Base-by-base conservation (phyloP, 1,140 invertebrate species). In the Sitophilus oryzae region DNA sequence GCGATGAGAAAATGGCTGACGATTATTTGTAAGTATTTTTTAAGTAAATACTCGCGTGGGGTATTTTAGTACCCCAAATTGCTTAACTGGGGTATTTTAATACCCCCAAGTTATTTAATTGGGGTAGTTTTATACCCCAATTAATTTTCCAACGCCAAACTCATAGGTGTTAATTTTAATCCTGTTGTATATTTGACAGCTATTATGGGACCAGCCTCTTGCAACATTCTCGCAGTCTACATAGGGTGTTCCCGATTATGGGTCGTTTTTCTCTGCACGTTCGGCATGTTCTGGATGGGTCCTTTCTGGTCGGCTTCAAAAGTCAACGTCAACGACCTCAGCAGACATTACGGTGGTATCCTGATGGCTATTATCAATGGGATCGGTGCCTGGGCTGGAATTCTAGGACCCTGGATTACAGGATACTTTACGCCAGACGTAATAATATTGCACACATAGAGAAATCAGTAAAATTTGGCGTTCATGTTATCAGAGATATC, bases 211-310 rank as follows among this genome's bases (percentile, higher is more conserved):
- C 55, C 55, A 9, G 19, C 47, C 15, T 9, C 30, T 3, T 22
- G 47, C 10, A 14, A 43, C 2, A n/a, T 57, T 10, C 0, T 40
- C 5, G 18, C 48, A 1, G 55, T 44, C 2, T 45, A 57, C 22
- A 15, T 51, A 2, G 55, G 55, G 1, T 57, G 55, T 34, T 50
- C 16, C 19, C 34, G 55, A 46, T 4, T 18, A n/a, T 20, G 8
- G 5, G 44, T 35, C 23, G 22, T 46, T 18, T 30, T 46, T 46
- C 16, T 46, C 1, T 30, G 16, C 22, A 35, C 30, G 14, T 46
- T 46, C 14, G 44, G 44, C 4, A 46, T 35, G 22, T 46, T 46
- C 20, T 35, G 22, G 44, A 46, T 46, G 44, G 44, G 44, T 6
- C 44, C 44, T 6, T 46, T 46, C 20, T 46, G 22, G 23, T 23